Evolutionary conservation across 2,113 vertebrate species (phyloP).

Genomic region (Scomber scombrus): DNA sequence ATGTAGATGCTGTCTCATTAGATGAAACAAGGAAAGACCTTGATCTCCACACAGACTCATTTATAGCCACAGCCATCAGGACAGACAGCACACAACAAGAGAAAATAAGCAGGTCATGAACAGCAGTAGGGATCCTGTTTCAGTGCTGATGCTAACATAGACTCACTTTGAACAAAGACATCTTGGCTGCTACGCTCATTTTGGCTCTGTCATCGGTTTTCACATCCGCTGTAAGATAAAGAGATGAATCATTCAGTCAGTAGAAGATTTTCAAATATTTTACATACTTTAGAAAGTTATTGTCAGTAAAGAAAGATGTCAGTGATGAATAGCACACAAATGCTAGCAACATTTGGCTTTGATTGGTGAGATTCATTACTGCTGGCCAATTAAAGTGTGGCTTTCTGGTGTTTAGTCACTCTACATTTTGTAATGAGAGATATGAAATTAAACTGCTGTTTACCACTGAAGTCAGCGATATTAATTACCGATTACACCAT

Average conservation of each 20-base stretch:
- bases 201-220: slow-evolving; percentile 86
- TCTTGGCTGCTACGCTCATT: slow-evolving; percentile 88
- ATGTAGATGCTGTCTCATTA: neutral
- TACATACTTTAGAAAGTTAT: neutral
- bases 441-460: too few species aligned
- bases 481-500: neutral
- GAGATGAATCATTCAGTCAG: slow-evolving; percentile 11
- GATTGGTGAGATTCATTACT: too few species aligned
- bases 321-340: neutral
- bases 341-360: too few species aligned
- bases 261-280: neutral
- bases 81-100: slow-evolving; percentile 23
- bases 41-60: slow-evolving; percentile 19
- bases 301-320: neutral
- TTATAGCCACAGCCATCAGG: slow-evolving; percentile 39
- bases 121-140: slow-evolving; percentile 28
- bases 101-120: slow-evolving; percentile 13
- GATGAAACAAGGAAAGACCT: neutral
- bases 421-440: too few species aligned
- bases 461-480: too few species aligned
- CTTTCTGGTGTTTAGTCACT: too few species aligned
- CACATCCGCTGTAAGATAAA: slow-evolving; percentile 74
- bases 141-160: neutral
- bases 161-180: slow-evolving; percentile 88
- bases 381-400: too few species aligned